Evolutionary conservation across 2,113 vertebrate species (phyloP).

Genomic region (Eudyptes chrysolophus): DNA sequence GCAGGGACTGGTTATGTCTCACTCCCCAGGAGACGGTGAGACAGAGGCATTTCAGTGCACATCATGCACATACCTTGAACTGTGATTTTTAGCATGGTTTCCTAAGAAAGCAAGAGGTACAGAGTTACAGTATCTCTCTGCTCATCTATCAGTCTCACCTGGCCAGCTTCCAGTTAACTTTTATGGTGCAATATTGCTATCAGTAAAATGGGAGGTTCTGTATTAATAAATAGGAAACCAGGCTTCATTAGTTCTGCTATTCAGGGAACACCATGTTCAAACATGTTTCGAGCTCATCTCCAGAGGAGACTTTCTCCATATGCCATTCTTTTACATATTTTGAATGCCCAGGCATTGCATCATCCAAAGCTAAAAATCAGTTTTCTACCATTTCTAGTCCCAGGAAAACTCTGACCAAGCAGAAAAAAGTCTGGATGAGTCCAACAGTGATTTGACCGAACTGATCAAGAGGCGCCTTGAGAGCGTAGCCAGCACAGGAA

Average conservation of each 20-base stretch:
- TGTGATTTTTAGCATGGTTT: background rate
- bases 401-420: conserved; percentile 78
- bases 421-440: conserved; percentile 74
- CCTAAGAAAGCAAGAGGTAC: background rate
- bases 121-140: background rate
- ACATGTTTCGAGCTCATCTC: background rate
- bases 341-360: background rate
- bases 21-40: background rate
- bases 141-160: background rate
- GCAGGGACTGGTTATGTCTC: background rate
- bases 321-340: background rate
- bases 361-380: background rate
- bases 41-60: background rate
- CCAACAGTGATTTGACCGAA: conserved; percentile 84
- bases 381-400: conserved; percentile 64
- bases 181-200: background rate
- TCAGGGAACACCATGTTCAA: background rate
- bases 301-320: background rate
- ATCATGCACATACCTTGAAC: background rate
- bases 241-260: background rate
- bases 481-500: conserved; percentile 92
- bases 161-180: background rate
- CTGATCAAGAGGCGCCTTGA: conserved; percentile 90
- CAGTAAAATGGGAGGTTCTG: background rate
- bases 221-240: background rate